These are phyloP conservation scores for Panthera uncia DNA, from an alignment of 2,113 vertebrate species.

Conservation along the genomic window DNA sequence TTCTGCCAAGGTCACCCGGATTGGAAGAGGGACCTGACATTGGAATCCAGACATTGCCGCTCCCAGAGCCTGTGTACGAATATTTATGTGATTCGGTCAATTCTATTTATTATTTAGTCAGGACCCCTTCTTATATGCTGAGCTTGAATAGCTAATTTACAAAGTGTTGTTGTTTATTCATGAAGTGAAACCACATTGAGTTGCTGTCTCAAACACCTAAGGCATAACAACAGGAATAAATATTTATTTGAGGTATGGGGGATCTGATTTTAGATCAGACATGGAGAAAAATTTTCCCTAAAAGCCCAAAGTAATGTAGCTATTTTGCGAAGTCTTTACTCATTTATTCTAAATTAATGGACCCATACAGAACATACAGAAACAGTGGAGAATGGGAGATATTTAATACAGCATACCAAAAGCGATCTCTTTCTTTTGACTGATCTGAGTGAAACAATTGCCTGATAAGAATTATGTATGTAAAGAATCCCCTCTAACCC, in stretches of 20 bases:
- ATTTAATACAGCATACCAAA: background rate
- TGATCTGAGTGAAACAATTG: background rate
- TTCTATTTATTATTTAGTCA: background rate
- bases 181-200: background rate
- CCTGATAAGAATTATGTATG: background rate
- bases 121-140: background rate
- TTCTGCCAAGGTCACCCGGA: background rate
- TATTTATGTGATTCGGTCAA: background rate
- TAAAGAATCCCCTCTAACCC: background rate
- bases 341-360: background rate
- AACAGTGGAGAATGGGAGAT: background rate
- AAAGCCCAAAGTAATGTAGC: background rate
- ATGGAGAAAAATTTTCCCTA: background rate
- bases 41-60: background rate
- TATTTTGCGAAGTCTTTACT: background rate
- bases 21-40: background rate
- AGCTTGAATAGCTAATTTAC: background rate
- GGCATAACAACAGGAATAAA: background rate
- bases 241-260: background rate
- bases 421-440: background rate
- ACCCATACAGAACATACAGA: background rate
- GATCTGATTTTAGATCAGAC: background rate
- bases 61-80: background rate
- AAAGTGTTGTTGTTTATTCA: background rate
- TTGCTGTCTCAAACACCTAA: background rate